Evolutionary conservation across 2,113 vertebrate species (phyloP).

Genomic region (Phainopepla nitens): DNA sequence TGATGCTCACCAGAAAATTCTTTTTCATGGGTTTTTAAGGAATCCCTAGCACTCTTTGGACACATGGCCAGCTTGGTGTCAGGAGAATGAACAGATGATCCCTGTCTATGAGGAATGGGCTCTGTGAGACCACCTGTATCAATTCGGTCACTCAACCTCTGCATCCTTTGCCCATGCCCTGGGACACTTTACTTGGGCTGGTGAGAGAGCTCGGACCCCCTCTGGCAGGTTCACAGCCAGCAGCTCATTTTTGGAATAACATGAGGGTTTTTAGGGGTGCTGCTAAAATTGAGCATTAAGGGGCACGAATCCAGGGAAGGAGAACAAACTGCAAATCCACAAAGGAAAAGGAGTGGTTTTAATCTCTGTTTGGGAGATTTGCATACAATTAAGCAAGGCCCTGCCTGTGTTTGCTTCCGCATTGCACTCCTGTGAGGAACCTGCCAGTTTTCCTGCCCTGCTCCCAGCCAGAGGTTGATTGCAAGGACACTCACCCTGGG

Average conservation of each 20-base stretch:
- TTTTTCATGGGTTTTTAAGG: neutral
- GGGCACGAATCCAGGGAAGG: neutral
- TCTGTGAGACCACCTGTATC: neutral
- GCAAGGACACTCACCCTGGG: neutral
- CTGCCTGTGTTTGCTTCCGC: neutral
- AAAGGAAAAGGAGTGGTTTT: slow-evolving; percentile 46
- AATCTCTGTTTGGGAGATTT: slow-evolving; percentile 7
- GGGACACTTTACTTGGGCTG: neutral
- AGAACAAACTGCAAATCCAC: neutral
- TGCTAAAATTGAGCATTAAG: neutral
- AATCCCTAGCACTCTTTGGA: neutral
- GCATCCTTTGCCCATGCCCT: neutral
- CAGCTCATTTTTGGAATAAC: neutral
- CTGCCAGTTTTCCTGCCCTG: slow-evolving; percentile 20
- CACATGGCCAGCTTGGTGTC: no score
- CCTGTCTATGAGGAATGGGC: rapidly evolving
- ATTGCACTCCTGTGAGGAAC: slow-evolving; percentile 17
- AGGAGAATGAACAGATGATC: neutral
- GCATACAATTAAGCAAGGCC: slow-evolving; percentile 34
- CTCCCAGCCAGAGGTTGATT: slow-evolving; percentile 15
- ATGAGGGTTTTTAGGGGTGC: neutral
- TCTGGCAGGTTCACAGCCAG: neutral
- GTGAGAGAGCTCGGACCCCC: neutral
- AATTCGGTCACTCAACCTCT: neutral
- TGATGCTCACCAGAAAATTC: neutral